phyloP scores from a whole-genome alignment of 2,797 vertebrate species.

The Loris lydekkerianus region DNA sequence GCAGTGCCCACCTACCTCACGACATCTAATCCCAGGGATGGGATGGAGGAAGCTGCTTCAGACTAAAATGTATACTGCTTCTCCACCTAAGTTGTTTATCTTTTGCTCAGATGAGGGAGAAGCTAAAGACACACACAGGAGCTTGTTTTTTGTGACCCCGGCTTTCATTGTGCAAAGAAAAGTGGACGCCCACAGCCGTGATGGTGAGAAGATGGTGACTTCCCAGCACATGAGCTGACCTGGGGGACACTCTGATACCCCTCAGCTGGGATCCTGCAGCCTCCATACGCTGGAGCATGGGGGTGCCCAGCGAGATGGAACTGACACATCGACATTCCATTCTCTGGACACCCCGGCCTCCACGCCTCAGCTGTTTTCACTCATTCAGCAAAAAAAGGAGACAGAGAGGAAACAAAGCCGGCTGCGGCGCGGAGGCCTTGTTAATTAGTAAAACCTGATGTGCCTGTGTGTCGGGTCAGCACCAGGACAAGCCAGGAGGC shows the following conservation, averaged over 20 bases:
- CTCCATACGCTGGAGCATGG: background rate
- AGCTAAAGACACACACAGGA: background rate
- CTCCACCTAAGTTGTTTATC: background rate
- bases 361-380: constrained; percentile 85
- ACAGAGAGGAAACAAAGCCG: constrained; percentile 82
- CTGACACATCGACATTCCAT: constrained; percentile 83
- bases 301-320: constrained; percentile 75
- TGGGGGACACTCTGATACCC: background rate
- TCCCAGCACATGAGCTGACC: background rate
- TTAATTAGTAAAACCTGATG: constrained; percentile 85
- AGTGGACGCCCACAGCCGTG: rapidly evolving
- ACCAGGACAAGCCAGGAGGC: constrained; percentile 13
- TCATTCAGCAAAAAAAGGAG: constrained; percentile 77
- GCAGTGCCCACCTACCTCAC: background rate
- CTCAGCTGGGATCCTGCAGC: constrained; percentile 30
- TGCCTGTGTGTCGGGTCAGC: constrained; percentile 1
- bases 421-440: constrained; percentile 69
- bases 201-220: background rate
- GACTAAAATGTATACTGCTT: background rate
- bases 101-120: background rate
- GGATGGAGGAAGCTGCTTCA: background rate
- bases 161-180: background rate
- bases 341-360: constrained; percentile 72
- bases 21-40: background rate
- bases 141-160: background rate